Conservation (phyloP, 1,140 invertebrate genomes). For the Pectinophora gossypiella region DNA sequence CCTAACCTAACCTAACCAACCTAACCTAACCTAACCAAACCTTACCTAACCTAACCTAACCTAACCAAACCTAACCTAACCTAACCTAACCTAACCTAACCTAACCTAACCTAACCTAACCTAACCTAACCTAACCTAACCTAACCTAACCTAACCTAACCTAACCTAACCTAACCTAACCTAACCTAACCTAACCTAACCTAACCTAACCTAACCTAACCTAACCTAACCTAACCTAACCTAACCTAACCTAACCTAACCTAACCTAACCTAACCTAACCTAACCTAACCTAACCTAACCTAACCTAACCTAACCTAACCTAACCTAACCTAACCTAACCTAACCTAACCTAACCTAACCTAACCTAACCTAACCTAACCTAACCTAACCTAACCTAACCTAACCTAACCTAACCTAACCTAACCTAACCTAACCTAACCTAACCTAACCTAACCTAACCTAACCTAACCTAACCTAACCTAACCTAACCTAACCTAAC, state of each 20-base stretch:
- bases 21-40: constrained; percentile 9
- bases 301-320: constrained; percentile 11
- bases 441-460: constrained; percentile 10
- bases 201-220: constrained; percentile 10
- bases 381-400: constrained; percentile 11
- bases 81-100: constrained; percentile 11
- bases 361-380: constrained; percentile 11
- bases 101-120: constrained; percentile 11
- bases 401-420: constrained; percentile 8
- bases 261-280: constrained; percentile 10
- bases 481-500: constrained; percentile 10
- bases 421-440: constrained; percentile 10
- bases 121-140: constrained; percentile 9
- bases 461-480: constrained; percentile 10
- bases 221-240: constrained; percentile 10
- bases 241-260: constrained; percentile 10
- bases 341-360: constrained; percentile 11
- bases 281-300: constrained; percentile 11
- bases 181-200: constrained; percentile 11
- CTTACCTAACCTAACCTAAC: constrained; percentile 10
- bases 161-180: constrained; percentile 10
- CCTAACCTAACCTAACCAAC: constrained; percentile 11
- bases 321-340: constrained; percentile 10
- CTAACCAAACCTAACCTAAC: constrained; percentile 10
- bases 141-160: constrained; percentile 11